These are phyloP conservation scores for Gastrophryne carolinensis DNA, from an alignment of 2,797 vertebrate species.

Conservation along the genomic window DNA sequence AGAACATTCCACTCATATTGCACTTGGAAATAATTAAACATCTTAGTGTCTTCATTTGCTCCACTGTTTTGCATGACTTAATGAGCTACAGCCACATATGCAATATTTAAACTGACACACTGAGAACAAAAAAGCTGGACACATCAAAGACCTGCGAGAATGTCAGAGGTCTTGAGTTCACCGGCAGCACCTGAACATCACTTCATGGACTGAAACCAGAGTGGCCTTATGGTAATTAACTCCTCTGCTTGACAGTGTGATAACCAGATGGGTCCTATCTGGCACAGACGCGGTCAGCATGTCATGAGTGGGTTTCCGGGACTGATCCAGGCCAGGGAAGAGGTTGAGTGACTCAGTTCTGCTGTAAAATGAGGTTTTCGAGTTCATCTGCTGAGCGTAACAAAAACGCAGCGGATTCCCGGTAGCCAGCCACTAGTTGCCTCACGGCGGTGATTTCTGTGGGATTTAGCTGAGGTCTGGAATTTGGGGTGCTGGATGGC, in stretches of 20 bases:
- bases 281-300: conserved; percentile 65
- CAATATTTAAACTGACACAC: conserved; percentile 72
- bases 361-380: conserved; percentile 84
- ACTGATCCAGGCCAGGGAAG: conserved; percentile 63
- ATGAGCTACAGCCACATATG: conserved; percentile 69
- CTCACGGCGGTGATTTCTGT: conserved; percentile 80
- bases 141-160: conserved; percentile 68
- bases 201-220: conserved; percentile 70
- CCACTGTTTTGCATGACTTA: conserved; percentile 71
- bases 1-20: conserved; percentile 82
- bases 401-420: conserved; percentile 80
- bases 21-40: conserved; percentile 72
- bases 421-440: conserved; percentile 80
- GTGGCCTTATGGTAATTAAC: conserved; percentile 71
- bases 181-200: conserved; percentile 71
- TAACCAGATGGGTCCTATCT: conserved; percentile 69
- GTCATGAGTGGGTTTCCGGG: conserved; percentile 74
- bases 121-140: conserved; percentile 71
- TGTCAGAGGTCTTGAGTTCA: conserved; percentile 70
- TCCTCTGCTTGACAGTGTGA: conserved; percentile 69
- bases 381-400: conserved; percentile 82
- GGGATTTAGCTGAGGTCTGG: conserved; percentile 77
- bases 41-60: conserved; percentile 71
- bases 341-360: conserved; percentile 75
- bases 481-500: conserved; percentile 72